Percentiles rank a stretch among this genome's conserved stretches.
These are phyloP conservation scores for Trachelipus rathkii DNA, from an alignment of 1,140 invertebrate genomes.

Conservation along the genomic window DNA sequence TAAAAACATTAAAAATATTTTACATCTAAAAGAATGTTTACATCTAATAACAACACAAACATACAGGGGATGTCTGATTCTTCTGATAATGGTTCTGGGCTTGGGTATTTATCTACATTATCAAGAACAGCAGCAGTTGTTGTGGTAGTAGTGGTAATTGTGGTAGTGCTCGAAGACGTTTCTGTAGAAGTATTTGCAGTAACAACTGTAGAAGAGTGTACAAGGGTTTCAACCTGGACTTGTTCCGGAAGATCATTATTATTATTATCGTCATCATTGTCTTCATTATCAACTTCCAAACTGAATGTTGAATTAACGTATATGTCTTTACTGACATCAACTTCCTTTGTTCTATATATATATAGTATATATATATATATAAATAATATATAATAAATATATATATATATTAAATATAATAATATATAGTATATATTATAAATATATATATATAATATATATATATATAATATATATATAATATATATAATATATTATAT, in stretches of 20 bases:
- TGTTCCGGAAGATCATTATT: not conserved
- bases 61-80: slow-evolving; percentile 44
- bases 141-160: not conserved
- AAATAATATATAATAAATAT: too few relatives aligned
- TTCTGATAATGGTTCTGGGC: slow-evolving; percentile 47
- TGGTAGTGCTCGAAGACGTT: slow-evolving; percentile 5
- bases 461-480: too few relatives aligned
- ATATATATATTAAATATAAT: too few relatives aligned
- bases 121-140: not conserved
- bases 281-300: slow-evolving; percentile 14
- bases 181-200: not conserved
- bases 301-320: slow-evolving; percentile 51
- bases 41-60: not conserved
- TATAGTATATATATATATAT: too few relatives aligned
- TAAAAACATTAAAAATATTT: too few relatives aligned
- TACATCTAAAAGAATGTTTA: too few relatives aligned
- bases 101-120: slow-evolving; percentile 36
- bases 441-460: too few relatives aligned
- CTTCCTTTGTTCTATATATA: not conserved
- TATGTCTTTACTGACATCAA: slow-evolving; percentile 47
- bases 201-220: too few relatives aligned
- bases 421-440: too few relatives aligned
- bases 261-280: not conserved
- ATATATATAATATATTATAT: too few relatives aligned
- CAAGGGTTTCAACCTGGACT: not conserved